Evolutionary conservation across 2,113 vertebrate species (phyloP).

Genomic region (Amphiprion ocellaris): DNA sequence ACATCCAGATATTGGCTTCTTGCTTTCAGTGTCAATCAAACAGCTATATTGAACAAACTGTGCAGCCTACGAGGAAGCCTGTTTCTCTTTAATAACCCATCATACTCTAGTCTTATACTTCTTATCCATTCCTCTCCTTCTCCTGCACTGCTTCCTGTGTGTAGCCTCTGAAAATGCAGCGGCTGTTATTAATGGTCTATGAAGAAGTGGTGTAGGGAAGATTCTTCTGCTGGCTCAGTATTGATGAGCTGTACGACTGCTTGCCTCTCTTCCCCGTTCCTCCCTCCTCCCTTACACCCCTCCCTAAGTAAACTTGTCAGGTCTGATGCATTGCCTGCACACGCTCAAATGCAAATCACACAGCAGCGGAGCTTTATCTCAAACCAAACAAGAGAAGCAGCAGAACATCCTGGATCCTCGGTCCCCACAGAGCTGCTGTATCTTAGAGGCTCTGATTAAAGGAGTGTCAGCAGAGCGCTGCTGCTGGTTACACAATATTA

Average conservation of each 20-base stretch:
- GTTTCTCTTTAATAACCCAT: slow-evolving; percentile 12
- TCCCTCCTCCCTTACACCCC: background rate
- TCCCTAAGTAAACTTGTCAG: slow-evolving; percentile 74
- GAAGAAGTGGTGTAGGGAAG: slow-evolving; percentile 38
- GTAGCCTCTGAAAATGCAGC: slow-evolving; percentile 24
- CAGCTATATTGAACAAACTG: background rate
- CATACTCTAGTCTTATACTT: background rate
- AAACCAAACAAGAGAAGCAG: slow-evolving; percentile 64
- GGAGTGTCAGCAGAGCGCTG: slow-evolving; percentile 27
- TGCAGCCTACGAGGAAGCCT: background rate
- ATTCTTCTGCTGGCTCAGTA: slow-evolving; percentile 54
- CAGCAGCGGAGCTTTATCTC: slow-evolving; percentile 62
- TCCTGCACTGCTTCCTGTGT: background rate
- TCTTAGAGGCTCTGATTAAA: slow-evolving; percentile 61
- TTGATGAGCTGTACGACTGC: slow-evolving; percentile 63
- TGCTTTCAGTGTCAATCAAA: slow-evolving; percentile 19
- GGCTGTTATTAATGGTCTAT: slow-evolving; percentile 65
- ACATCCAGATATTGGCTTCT: background rate
- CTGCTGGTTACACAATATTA: slow-evolving; percentile 49
- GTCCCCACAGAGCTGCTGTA: slow-evolving; percentile 52
- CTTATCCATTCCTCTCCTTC: background rate
- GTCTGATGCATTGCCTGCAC: slow-evolving; percentile 69
- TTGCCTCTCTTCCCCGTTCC: background rate
- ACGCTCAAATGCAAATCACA: slow-evolving; percentile 69
- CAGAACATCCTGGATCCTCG: slow-evolving; percentile 49